Conservation (phyloP, 2,888 invertebrate genomes). For the Drosophila testacea region DNA sequence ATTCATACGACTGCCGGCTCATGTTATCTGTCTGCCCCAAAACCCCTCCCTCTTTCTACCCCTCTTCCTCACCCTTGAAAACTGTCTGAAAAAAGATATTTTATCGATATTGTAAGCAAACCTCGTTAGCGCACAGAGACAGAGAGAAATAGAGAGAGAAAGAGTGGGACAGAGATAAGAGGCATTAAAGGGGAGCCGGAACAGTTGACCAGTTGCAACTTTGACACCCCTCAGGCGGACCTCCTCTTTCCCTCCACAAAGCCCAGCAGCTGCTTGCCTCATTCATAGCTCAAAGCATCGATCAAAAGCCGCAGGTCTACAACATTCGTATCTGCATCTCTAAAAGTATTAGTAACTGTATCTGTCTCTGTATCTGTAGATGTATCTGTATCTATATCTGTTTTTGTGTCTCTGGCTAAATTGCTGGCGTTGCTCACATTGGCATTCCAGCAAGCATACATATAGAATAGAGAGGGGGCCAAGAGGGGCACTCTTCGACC, state of each 20-base stretch:
- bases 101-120: slow-evolving; percentile 74
- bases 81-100: slow-evolving; percentile 45
- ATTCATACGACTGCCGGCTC: slow-evolving; percentile 65
- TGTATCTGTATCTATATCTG: slow-evolving; percentile 8
- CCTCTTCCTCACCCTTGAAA: not conserved
- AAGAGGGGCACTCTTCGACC: slow-evolving; percentile 15
- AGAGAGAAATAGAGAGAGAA: not conserved
- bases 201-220: slow-evolving; percentile 16
- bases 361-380: slow-evolving; percentile 14
- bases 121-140: slow-evolving; percentile 52
- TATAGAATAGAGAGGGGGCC: not conserved
- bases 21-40: slow-evolving; percentile 57
- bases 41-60: not conserved
- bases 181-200: slow-evolving; percentile 26
- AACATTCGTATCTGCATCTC: slow-evolving; percentile 22
- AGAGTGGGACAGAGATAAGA: slow-evolving; percentile 18
- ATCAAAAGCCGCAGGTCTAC: slow-evolving; percentile 45
- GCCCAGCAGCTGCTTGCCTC: slow-evolving; percentile 35
- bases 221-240: slow-evolving; percentile 1
- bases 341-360: slow-evolving; percentile 28
- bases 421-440: slow-evolving; percentile 54
- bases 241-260: not conserved
- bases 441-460: slow-evolving; percentile 37
- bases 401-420: slow-evolving; percentile 33
- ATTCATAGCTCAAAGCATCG: slow-evolving; percentile 59